Base-by-base conservation (phyloP, 1,140 invertebrate species). In the Macrostomum lignano region DNA sequence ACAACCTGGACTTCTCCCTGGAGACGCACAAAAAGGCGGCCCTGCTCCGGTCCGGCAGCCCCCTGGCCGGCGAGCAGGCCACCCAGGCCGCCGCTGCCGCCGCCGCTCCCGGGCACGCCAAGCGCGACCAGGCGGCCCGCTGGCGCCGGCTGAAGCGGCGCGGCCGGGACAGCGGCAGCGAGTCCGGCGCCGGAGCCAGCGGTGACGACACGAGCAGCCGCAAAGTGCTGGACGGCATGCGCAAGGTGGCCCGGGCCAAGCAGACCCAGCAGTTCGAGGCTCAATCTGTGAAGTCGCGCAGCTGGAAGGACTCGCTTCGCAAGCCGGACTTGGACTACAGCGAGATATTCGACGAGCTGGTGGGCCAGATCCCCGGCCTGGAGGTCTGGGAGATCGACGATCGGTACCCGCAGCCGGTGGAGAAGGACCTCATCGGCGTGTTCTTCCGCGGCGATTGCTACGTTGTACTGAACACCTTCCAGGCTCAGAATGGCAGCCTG, bases 371-470 rank as follows among this genome's bases (percentile, higher is more conserved):
- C 3, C 3, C 25, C 3, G 34, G 34, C 4, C n/a, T 36, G n/a
- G 26, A 30, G 13, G 19, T 36, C 7, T 36, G 23, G 24, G 34
- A 36, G 9, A 36, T 36, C 6, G 26, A 36, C 22, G 34, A 36
- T 32, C 60, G 67, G 3, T 68, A 29, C 7, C 20, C 38, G 4
- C 25, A 7, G 17, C 24, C 14, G 26, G 17, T 36, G 24, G 26
- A 2, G 1, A 24, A 14, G 24, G 30, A 42, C 17, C 36, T 76
- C 1, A 72, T 88, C 60, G 88, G 91, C 5, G 91, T 93, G 58
- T 96, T 98, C 58, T 98, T 93, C 50, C 82, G 94, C 61, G 88
- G 77, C 10, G 91, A 98, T 56, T 96, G 86, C 58, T 98, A 98
- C 49, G 93, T 98, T 43, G 66, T 98, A 34, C 57, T 98, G 26